phyloP scores from a whole-genome alignment of 2,888 invertebrate genomes.

The Hipparchia sbordonii region DNA sequence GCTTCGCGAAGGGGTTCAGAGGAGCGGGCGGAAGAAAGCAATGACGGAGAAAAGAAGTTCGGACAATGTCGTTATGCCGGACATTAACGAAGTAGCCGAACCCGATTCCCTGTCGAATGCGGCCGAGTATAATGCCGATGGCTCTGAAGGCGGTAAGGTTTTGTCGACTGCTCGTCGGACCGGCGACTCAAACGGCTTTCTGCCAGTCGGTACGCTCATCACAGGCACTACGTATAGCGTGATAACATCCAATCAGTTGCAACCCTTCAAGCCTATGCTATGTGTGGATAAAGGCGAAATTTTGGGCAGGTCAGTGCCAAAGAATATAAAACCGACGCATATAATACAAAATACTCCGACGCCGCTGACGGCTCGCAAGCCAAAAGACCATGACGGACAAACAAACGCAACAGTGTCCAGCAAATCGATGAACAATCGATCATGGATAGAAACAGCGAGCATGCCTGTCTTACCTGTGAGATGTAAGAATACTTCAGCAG shows the following conservation, averaged over 20 bases:
- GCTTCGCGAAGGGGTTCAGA: too few relatives aligned
- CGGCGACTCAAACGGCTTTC: constrained; percentile 80
- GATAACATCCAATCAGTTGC: constrained; percentile 92
- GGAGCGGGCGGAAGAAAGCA: too few relatives aligned
- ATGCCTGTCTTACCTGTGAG: constrained; percentile 88
- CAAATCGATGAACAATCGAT: constrained; percentile 59
- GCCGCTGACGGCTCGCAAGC: constrained; percentile 65
- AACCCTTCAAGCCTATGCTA: constrained; percentile 92
- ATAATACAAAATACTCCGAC: constrained; percentile 76
- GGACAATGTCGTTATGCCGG: constrained; percentile 87
- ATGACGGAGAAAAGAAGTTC: constrained; percentile 73
- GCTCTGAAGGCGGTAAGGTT: constrained; percentile 73
- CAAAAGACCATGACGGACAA: constrained; percentile 53
- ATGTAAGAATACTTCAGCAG: constrained; percentile 96
- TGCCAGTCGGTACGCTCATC: constrained; percentile 92
- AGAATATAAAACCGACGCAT: constrained; percentile 87
- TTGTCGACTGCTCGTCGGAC: constrained; percentile 59
- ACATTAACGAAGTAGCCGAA: constrained; percentile 86
- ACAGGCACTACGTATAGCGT: constrained; percentile 92
- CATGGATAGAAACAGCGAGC: constrained; percentile 91
- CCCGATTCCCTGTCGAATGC: constrained; percentile 83
- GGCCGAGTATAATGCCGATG: constrained; percentile 84
- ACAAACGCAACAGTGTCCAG: constrained; percentile 47
- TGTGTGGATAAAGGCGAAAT: constrained; percentile 94
- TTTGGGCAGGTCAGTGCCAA: constrained; percentile 84